Conservation (phyloP, 1,140 invertebrate species). For the Laupala kohalensis region DNA sequence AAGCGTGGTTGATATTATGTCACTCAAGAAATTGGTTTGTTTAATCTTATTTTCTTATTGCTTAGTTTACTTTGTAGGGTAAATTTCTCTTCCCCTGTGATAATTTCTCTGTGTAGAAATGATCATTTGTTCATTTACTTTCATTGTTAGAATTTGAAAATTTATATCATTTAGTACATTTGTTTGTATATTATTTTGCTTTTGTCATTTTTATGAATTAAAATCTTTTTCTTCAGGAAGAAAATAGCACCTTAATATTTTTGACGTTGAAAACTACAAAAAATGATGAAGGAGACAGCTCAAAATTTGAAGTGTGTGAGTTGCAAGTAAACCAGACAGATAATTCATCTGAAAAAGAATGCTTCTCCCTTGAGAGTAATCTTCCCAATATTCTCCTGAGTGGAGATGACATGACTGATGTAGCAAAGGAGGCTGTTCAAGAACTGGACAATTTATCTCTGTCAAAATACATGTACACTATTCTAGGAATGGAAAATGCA, state of each 20-base stretch:
- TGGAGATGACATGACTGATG: neutral
- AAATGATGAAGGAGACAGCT: slow-evolving; percentile 1
- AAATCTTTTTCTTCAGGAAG: neutral
- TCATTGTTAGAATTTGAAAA: neutral
- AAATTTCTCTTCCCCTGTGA: neutral
- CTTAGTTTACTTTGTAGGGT: neutral
- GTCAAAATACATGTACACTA: neutral
- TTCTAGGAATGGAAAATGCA: neutral
- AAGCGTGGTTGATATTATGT: slow-evolving; percentile 3
- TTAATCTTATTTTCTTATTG: neutral
- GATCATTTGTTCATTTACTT: neutral
- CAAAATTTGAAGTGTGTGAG: slow-evolving; percentile 2
- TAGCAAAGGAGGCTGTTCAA: neutral
- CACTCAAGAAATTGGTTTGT: neutral
- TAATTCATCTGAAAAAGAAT: neutral
- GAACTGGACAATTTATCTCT: slow-evolving; percentile 1
- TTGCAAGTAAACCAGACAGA: neutral
- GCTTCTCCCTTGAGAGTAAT: neutral
- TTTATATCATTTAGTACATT: neutral
- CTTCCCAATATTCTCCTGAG: neutral
- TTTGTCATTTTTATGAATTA: neutral
- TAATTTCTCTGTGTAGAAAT: neutral
- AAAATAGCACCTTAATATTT: neutral
- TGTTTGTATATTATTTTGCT: neutral
- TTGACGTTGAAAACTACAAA: slow-evolving; percentile 1